Percentiles rank a stretch among this genome's conserved stretches.
Conservation (phyloP, 2,888 invertebrate species). For the Eubasilissa splendida region DNA sequence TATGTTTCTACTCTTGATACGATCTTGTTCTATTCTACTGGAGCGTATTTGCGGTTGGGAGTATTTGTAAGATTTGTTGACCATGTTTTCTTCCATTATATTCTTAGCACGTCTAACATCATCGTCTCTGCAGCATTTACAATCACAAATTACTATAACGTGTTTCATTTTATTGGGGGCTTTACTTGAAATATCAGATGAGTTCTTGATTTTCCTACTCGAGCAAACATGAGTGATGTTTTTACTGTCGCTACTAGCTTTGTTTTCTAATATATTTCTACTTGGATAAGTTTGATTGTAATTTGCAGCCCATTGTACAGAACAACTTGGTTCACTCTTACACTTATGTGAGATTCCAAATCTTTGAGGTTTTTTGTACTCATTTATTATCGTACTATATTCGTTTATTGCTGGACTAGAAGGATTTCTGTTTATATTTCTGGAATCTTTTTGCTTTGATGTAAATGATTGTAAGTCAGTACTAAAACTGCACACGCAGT, state of each 20-base stretch:
- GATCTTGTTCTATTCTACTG: too few species aligned
- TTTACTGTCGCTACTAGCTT: background rate
- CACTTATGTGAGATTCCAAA: background rate
- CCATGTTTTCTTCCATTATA: background rate
- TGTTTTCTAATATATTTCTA: background rate
- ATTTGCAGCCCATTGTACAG: background rate
- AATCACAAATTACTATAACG: constrained; percentile 5
- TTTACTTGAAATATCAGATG: background rate
- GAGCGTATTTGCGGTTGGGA: too few species aligned
- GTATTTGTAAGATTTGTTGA: background rate
- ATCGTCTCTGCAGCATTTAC: constrained; percentile 21
- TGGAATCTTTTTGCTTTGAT: background rate
- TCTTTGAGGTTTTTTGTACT: background rate
- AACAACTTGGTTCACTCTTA: constrained; percentile 20
- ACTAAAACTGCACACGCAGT: background rate
- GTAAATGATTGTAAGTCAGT: background rate
- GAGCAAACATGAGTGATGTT: background rate
- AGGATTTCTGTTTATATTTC: background rate
- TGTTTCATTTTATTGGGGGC: background rate
- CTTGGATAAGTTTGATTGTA: too few species aligned
- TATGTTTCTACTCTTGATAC: too few species aligned
- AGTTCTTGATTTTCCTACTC: background rate
- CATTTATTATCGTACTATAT: background rate
- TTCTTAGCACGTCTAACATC: background rate
- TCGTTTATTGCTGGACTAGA: constrained; percentile 7